These are phyloP conservation scores for Trinectes maculatus DNA, from an alignment of 2,113 vertebrate genomes.

Conservation along the genomic window DNA sequence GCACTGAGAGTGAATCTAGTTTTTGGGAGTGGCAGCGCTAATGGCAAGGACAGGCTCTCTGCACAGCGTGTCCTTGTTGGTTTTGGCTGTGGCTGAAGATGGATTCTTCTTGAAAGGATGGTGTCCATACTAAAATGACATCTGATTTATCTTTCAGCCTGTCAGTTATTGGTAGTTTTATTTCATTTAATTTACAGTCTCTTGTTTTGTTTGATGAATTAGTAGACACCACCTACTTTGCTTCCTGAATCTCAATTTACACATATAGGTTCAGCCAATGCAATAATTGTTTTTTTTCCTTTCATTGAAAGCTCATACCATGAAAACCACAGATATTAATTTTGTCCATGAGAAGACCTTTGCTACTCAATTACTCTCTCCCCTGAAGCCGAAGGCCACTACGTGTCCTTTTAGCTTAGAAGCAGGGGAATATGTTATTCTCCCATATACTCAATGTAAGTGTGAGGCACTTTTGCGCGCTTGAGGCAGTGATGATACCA, in stretches of 20 bases:
- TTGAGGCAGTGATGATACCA: neutral
- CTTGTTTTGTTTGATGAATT: neutral
- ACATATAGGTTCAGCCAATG: too few relatives aligned
- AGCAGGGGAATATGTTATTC: neutral
- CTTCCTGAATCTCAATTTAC: neutral
- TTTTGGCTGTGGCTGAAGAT: neutral
- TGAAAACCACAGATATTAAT: neutral
- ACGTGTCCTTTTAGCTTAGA: too few relatives aligned
- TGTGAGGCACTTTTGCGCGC: neutral
- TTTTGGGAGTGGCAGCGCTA: neutral
- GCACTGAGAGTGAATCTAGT: neutral
- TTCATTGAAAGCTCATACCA: slow-evolving; percentile 11
- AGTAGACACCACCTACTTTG: neutral
- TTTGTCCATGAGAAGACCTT: neutral
- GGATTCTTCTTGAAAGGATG: neutral
- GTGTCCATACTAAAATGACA: neutral
- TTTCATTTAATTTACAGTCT: neutral
- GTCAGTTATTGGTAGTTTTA: neutral
- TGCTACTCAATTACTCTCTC: neutral
- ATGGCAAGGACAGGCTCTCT: too few relatives aligned
- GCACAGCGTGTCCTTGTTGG: fast-evolving
- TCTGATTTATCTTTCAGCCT: neutral
- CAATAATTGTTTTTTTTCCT: neutral
- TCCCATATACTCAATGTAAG: neutral
- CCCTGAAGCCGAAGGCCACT: neutral